Evolutionary conservation across 1,140 invertebrate species (phyloP), one percentile per base, ranked within the genome.

Genomic region (Pseudomyrmex dendroicus): DNA sequence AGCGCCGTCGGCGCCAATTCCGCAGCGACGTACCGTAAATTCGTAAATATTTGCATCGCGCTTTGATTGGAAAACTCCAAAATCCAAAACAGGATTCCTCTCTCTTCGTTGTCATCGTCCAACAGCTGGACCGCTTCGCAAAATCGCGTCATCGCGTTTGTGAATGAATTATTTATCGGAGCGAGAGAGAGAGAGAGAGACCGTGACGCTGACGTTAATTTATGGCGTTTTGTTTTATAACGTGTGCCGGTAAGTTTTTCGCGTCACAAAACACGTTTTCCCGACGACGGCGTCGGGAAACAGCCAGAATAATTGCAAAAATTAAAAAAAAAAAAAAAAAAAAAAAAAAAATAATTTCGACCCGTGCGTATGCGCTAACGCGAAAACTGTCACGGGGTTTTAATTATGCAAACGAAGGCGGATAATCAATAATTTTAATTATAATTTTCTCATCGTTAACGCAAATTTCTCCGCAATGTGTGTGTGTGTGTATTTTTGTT

Each of bases 31-130:
- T 68, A 35, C 62, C 63, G 48, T 64, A 80, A 66, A 80, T 84
- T 68, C 54, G 50, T 54, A 70, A 85, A 84, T 70, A 85, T 84
- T 85, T 85, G 35, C 57, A 35, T 66, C n/a, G 57, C 46, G 59
- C 20, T 20, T 44, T 62, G 78, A 82, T 74, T 74, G 48, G 68
- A 63, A 82, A 82, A 82, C 48, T 74, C 57, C 50, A 66, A 56
- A 57, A 48, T 61, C 44, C 12, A 44, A 35, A 35, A 35, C 35
- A 35, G 35, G 35, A 5, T 35, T 35, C 35, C 35, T 35, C 5
- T 35, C 5, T 35, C 4, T 35, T 35, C 35, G 35, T 35, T 5
- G 35, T 35, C 25, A 4, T 25, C 35, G 44, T 48, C 35, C 56
- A 61, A 80, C 76, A 50, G 20, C 46, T 20, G 52, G 64, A 59